Evolutionary conservation across 37 sponge, comb jelly and placozoan species (phyloP).

Genomic region (Amphimedon queenslandica): DNA sequence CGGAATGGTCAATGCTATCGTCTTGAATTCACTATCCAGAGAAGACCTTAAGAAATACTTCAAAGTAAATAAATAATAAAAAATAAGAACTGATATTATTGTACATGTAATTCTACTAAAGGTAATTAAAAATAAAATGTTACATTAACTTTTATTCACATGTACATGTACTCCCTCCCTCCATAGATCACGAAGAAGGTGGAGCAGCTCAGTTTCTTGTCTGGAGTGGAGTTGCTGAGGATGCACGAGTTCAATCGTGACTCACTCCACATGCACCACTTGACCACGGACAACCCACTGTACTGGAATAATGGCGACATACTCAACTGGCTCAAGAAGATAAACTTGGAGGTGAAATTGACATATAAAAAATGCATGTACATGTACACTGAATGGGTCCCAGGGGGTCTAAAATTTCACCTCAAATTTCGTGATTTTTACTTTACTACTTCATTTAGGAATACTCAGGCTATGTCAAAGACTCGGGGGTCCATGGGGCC

Average conservation of each 20-base stretch:
- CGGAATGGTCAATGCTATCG: constrained; percentile 84
- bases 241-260: constrained; percentile 75
- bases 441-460: constrained; percentile 41
- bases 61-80: constrained; percentile 35
- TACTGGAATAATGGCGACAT: constrained; percentile 88
- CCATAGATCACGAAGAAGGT: constrained; percentile 9
- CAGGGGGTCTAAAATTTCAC: too few species aligned
- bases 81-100: constrained; percentile 1
- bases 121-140: too few species aligned
- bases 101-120: not conserved
- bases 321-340: constrained; percentile 60
- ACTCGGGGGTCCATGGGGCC: constrained; percentile 77
- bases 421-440: too few species aligned
- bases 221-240: constrained; percentile 71
- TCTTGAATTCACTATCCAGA: constrained; percentile 76
- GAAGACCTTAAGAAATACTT: constrained; percentile 72
- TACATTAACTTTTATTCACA: too few species aligned
- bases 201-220: constrained; percentile 73
- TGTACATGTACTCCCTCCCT: too few species aligned
- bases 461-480: constrained; percentile 67
- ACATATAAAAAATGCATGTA: too few species aligned
- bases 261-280: constrained; percentile 33
- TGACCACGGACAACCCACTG: constrained; percentile 46
- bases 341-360: constrained; percentile 57
- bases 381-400: too few species aligned